A percentile compares a stretch with the other conserved stretches of the same genome.
These are phyloP conservation scores for Thyatira batis DNA, from an alignment of 2,888 invertebrate genomes.

Conservation along the genomic window DNA sequence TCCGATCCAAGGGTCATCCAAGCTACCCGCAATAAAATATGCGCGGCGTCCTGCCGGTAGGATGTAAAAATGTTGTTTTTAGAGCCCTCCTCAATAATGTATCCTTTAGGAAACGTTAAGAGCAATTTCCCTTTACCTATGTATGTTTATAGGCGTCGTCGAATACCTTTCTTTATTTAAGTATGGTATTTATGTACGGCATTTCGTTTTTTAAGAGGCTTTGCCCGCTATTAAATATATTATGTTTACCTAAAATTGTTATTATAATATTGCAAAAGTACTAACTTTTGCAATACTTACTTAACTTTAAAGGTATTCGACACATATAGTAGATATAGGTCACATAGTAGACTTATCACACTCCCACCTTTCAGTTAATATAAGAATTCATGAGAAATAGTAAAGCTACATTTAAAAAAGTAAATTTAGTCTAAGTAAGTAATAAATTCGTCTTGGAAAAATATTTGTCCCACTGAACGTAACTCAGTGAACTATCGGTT, in stretches of 20 bases:
- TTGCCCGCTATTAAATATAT: background rate
- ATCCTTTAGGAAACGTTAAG: slow-evolving; percentile 73
- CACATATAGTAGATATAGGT: no score
- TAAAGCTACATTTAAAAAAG: slow-evolving; percentile 25
- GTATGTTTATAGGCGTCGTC: slow-evolving; percentile 37
- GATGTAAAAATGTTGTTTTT: slow-evolving; percentile 81
- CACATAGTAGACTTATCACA: no score
- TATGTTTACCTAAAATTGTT: background rate
- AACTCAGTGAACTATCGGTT: slow-evolving; percentile 66
- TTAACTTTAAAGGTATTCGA: no score
- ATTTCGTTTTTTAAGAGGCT: background rate
- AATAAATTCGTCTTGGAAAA: slow-evolving; percentile 30
- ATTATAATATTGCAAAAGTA: no score
- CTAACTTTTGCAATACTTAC: no score
- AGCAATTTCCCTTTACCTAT: slow-evolving; percentile 56
- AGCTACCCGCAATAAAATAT: slow-evolving; percentile 78
- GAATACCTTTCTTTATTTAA: slow-evolving; percentile 23
- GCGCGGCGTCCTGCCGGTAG: slow-evolving; percentile 62
- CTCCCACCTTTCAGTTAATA: no score
- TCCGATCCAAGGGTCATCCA: slow-evolving; percentile 73
- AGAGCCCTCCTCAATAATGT: slow-evolving; percentile 74
- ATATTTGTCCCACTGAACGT: slow-evolving; percentile 44
- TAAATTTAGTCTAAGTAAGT: slow-evolving; percentile 13
- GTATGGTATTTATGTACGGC: background rate
- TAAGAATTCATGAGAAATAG: slow-evolving; percentile 13